Conservation (phyloP, 2,888 invertebrate species). For the Coleophora deauratella region DNA sequence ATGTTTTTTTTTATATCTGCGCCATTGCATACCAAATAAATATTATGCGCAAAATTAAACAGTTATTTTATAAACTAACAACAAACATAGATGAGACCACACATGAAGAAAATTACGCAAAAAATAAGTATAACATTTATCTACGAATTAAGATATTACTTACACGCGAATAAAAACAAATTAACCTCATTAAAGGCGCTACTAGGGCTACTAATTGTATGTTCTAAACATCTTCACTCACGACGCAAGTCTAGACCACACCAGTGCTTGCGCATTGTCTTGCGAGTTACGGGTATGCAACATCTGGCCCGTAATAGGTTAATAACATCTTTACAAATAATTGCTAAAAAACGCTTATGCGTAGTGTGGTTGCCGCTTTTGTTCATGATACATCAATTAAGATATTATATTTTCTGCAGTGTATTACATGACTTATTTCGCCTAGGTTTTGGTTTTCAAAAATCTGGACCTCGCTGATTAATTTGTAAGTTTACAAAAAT, state of each 20-base stretch:
- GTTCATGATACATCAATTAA: too few species aligned
- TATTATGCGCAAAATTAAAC: too few species aligned
- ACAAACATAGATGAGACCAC: conserved; percentile 2
- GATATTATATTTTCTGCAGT: too few species aligned
- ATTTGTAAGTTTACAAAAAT: too few species aligned
- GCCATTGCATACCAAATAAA: too few species aligned
- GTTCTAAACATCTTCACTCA: conserved; percentile 22
- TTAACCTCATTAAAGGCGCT: conserved; percentile 7
- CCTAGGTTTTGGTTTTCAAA: too few species aligned
- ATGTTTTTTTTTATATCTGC: too few species aligned
- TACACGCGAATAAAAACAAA: conserved; percentile 12
- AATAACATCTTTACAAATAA: conserved; percentile 15
- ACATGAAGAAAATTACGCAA: conserved; percentile 6
- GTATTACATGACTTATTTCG: too few species aligned
- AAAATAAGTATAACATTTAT: neutral
- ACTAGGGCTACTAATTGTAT: conserved; percentile 19
- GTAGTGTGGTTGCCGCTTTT: too few species aligned
- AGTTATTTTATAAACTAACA: too few species aligned
- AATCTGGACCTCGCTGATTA: too few species aligned
- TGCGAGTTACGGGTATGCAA: neutral
- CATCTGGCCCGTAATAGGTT: conserved; percentile 23
- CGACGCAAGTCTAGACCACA: conserved; percentile 19
- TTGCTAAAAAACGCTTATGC: conserved; percentile 20
- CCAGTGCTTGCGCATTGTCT: conserved; percentile 18
- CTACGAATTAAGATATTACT: conserved; percentile 21